Evolutionary conservation across 2,113 vertebrate genomes (phyloP).

Genomic region (Xiphophorus hellerii): DNA sequence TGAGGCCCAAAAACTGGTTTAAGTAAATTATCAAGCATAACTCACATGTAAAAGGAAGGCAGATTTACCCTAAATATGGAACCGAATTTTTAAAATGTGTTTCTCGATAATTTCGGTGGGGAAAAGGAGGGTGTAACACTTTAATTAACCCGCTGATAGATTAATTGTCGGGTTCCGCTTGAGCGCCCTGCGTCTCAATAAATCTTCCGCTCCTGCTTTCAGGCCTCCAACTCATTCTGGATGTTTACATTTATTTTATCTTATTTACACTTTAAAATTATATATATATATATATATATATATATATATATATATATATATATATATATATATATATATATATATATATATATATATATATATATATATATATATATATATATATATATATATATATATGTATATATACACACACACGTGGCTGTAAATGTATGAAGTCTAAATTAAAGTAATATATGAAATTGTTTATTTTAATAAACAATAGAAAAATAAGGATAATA

Average conservation of each 20-base stretch:
- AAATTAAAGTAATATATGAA: background rate
- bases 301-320: too few relatives aligned
- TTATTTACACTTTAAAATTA: background rate
- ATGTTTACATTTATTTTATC: background rate
- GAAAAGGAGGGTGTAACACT: background rate
- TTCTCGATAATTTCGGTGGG: background rate
- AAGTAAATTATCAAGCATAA: background rate
- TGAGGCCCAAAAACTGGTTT: background rate
- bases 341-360: too few relatives aligned
- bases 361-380: too few relatives aligned
- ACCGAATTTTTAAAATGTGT: background rate
- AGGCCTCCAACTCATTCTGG: background rate
- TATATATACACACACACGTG: too few relatives aligned
- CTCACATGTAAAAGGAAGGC: background rate
- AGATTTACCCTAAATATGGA: background rate
- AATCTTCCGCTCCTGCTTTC: background rate
- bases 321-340: too few relatives aligned
- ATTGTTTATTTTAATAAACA: too few relatives aligned
- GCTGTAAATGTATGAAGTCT: background rate
- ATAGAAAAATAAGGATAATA: background rate
- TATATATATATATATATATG: too few relatives aligned
- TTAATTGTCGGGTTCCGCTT: conserved; percentile 1
- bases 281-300: background rate
- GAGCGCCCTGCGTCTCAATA: background rate
- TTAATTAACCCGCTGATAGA: background rate